These are phyloP conservation scores for Diachasma alloeum DNA, from an alignment of 1,140 invertebrate species.

Conservation along the genomic window DNA sequence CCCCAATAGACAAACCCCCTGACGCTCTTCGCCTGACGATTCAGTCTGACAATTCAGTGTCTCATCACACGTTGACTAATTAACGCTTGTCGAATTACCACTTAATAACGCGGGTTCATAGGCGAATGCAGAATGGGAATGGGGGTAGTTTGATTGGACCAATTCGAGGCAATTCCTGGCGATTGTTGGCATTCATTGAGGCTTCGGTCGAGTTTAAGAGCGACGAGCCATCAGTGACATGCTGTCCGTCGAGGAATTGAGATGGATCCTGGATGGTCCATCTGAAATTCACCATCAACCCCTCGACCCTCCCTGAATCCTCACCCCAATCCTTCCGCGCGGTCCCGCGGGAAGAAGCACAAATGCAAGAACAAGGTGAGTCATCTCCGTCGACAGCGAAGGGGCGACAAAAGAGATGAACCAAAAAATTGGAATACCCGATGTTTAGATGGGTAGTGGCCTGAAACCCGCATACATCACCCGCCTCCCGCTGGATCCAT, in stretches of 20 bases:
- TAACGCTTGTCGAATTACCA: slow-evolving; percentile 58
- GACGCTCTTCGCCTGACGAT: no score
- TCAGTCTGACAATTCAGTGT: background rate
- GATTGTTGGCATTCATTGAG: slow-evolving; percentile 66
- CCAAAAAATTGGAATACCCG: no score
- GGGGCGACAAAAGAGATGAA: no score
- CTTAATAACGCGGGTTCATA: slow-evolving; percentile 62
- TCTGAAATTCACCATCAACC: background rate
- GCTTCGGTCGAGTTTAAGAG: slow-evolving; percentile 52
- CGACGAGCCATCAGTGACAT: slow-evolving; percentile 54
- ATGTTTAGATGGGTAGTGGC: no score
- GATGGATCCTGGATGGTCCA: background rate
- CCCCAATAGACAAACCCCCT: no score
- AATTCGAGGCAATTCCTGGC: slow-evolving; percentile 68
- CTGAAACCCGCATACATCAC: no score
- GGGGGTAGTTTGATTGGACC: slow-evolving; percentile 67
- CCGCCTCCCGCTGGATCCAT: background rate
- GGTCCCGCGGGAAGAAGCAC: no score
- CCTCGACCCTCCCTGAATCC: no score
- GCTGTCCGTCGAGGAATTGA: slow-evolving; percentile 46
- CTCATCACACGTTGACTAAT: slow-evolving; percentile 39
- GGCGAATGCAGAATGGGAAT: slow-evolving; percentile 59
- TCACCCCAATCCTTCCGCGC: no score
- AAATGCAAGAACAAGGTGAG: no score
- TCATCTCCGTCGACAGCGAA: no score